Conservation (phyloP, 2,888 invertebrate species). For the Gryllus longicercus region DNA sequence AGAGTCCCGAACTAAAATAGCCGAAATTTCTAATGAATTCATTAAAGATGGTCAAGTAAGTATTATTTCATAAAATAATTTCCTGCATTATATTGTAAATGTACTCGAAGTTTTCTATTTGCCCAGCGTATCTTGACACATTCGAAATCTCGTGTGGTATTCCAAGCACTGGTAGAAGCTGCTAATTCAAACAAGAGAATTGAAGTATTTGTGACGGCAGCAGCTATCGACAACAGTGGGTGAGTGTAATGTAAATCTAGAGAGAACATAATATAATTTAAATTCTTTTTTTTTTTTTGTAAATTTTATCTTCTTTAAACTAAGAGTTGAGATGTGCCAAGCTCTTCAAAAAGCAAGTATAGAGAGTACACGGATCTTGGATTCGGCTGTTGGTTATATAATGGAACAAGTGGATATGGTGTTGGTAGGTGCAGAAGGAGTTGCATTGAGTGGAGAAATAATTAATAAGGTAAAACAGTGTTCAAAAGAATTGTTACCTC, state of each 20-base stretch:
- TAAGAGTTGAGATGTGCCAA: conserved; percentile 61
- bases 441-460: conserved; percentile 96
- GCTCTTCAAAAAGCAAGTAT: conserved; percentile 71
- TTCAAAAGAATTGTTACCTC: background rate
- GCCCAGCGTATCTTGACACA: conserved; percentile 81
- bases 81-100: background rate
- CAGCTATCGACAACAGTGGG: conserved; percentile 80
- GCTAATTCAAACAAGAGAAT: conserved; percentile 77
- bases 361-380: conserved; percentile 78
- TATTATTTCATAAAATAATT: conserved; percentile 38
- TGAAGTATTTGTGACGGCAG: conserved; percentile 84
- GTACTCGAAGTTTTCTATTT: conserved; percentile 27
- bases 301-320: background rate
- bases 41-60: conserved; percentile 84
- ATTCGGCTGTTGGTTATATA: conserved; percentile 86
- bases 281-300: background rate
- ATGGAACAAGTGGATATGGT: conserved; percentile 96
- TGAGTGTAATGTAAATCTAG: conserved; percentile 47
- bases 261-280: background rate
- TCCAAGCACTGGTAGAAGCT: conserved; percentile 80
- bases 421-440: conserved; percentile 95
- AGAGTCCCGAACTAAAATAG: conserved; percentile 78
- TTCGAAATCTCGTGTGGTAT: conserved; percentile 86
- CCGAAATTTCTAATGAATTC: conserved; percentile 75
- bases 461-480: conserved; percentile 80